These are phyloP conservation scores for Lagorchestes hirsutus DNA, from an alignment of 2,797 vertebrate species.

Conservation along the genomic window DNA sequence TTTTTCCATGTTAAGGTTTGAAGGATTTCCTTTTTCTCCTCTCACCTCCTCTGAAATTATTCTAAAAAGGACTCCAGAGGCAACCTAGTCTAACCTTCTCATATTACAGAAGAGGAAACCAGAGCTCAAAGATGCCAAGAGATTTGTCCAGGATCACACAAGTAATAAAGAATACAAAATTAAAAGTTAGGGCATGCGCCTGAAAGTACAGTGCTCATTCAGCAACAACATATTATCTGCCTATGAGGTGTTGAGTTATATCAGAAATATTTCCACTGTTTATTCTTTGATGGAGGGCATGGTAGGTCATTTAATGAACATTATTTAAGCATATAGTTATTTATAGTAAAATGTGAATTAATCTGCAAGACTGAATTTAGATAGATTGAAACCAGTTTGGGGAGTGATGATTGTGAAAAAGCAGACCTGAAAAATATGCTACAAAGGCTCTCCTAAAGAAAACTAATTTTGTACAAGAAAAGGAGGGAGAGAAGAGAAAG, in stretches of 20 bases:
- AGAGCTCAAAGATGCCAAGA: neutral
- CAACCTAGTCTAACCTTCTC: neutral
- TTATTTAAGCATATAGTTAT: neutral
- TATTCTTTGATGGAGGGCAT: neutral
- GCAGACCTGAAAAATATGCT: neutral
- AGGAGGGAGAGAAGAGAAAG: neutral
- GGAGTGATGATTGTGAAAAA: neutral
- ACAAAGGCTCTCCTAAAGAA: neutral
- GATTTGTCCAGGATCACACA: neutral
- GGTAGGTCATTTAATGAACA: neutral
- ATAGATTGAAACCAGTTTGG: neutral
- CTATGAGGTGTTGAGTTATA: neutral
- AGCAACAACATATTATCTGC: neutral
- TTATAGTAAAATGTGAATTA: neutral
- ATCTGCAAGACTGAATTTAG: neutral
- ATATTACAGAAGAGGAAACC: neutral
- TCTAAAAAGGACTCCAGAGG: neutral
- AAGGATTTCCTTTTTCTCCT: neutral
- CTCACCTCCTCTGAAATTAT: neutral
- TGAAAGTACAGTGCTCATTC: neutral
- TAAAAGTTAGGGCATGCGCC: neutral
- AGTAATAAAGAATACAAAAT: neutral
- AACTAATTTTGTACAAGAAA: neutral
- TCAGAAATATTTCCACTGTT: neutral
- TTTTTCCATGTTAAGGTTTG: neutral